Base-by-base conservation (phyloP, 2,113 vertebrate genomes). In the Perognathus longimembris region DNA sequence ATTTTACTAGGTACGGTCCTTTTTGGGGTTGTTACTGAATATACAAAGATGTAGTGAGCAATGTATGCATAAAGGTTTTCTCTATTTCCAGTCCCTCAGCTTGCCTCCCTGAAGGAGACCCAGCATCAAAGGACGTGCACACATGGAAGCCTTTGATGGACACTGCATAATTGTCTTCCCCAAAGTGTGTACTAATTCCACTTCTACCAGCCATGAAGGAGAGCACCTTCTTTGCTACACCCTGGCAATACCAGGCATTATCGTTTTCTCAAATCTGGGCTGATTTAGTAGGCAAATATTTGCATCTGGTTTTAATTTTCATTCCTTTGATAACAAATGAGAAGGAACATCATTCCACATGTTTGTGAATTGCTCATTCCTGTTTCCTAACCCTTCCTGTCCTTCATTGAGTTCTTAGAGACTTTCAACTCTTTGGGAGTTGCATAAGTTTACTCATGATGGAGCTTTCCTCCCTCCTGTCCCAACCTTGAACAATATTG, bases 251-350 rank as follows among this genome's bases (percentile, higher is more conserved):
- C 42, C 0, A 14, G 54, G 17, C 36, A 21, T 66, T 92, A 85
- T 69, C 71, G 8, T 88, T 81, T 92, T 57, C 89, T 97, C 75
- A 32, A 22, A 89, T 90, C 89, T 66, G 91, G 77, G 87, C 75
- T 86, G 59, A 90, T 89, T 81, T 63, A 40, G 24, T 70, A 91
- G 80, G 73, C 84, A 64, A 54, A 30, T 63, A 86, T 95, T 64
- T 84, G 38, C 45, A 81, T 83, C 89, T 92, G 50, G 61, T 79
- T 61, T 80, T 85, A 85, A 73, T 90, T 70, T 77, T 85, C 36
- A 54, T 92, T 86, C 87, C 59, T 92, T 42, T 54, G 61, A 67
- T 86, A 67, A 42, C 64, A 38, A 18, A 69, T 18, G 24, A 32
- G 80, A 80, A 83, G 61, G n/a, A 75, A 57, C n/a, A 11, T 34